Percentiles rank a stretch among this genome's conserved stretches.
phyloP scores from a whole-genome alignment of 2,113 vertebrate genomes.

The Copsychus sechellarum region DNA sequence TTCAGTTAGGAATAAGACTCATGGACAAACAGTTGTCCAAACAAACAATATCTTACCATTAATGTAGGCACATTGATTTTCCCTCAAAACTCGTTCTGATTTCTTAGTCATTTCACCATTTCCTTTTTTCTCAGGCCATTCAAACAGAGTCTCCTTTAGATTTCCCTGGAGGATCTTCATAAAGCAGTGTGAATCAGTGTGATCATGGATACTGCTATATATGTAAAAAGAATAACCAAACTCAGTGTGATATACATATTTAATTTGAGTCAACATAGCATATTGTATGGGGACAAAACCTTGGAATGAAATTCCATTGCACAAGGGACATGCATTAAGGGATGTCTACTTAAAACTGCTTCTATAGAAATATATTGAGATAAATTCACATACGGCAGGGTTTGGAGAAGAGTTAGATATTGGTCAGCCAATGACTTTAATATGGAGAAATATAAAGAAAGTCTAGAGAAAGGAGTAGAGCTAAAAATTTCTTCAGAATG shows the following conservation, averaged over 20 bases:
- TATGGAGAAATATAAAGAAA: neutral
- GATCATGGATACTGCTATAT: slow-evolving; percentile 96
- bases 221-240: slow-evolving; percentile 30
- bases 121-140: slow-evolving; percentile 85
- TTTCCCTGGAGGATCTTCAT: slow-evolving; percentile 96
- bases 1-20: neutral
- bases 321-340: neutral
- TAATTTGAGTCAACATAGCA: neutral
- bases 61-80: slow-evolving; percentile 94
- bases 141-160: slow-evolving; percentile 92
- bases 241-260: slow-evolving; percentile 14
- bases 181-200: slow-evolving; percentile 96
- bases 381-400: neutral
- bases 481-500: neutral
- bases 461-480: neutral
- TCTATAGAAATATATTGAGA: neutral
- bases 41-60: slow-evolving; percentile 81
- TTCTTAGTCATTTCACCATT: slow-evolving; percentile 87
- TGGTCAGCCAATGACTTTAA: neutral
- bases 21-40: neutral
- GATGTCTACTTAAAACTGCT: neutral
- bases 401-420: neutral
- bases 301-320: neutral
- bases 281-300: neutral
- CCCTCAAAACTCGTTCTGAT: slow-evolving; percentile 84